A percentile compares a stretch with the other conserved stretches of the same genome.
Conservation (phyloP, 1,140 invertebrate species). For the Rhagoletis zephyria region DNA sequence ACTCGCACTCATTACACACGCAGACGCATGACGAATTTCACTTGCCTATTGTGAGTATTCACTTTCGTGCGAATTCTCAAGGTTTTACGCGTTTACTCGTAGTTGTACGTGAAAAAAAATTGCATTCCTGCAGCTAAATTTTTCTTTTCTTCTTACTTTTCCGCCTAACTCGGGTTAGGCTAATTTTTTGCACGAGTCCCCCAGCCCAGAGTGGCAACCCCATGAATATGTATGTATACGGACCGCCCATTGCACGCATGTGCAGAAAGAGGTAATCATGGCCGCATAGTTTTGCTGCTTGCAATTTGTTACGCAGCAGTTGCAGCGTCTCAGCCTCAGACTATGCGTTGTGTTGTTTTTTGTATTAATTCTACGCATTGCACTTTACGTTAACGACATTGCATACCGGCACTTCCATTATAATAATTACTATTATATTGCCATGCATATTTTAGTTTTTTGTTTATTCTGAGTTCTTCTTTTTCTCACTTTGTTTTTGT, state of each 20-base stretch:
- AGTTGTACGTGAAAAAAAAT: neutral
- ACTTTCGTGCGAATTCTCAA: constrained; percentile 19
- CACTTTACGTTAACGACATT: neutral
- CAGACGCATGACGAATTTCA: constrained; percentile 14
- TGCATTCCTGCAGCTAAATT: neutral
- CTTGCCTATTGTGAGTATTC: constrained; percentile 18
- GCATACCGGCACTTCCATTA: constrained; percentile 9
- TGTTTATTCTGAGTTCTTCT: too few species aligned
- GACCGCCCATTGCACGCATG: neutral
- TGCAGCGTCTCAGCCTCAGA: neutral
- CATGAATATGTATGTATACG: neutral
- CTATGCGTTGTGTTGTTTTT: neutral
- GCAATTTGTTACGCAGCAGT: constrained; percentile 21
- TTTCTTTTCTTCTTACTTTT: neutral
- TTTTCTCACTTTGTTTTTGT: too few species aligned
- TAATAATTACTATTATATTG: constrained; percentile 27
- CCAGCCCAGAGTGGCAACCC: neutral
- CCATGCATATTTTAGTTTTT: constrained; percentile 19
- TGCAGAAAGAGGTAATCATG: neutral
- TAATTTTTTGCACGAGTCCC: neutral
- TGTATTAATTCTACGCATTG: neutral
- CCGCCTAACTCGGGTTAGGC: neutral
- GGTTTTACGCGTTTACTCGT: neutral
- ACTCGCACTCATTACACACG: constrained; percentile 1
- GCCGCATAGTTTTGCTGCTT: neutral